Base-by-base conservation (phyloP, 2,113 vertebrate species). In the Trichechus manatus region DNA sequence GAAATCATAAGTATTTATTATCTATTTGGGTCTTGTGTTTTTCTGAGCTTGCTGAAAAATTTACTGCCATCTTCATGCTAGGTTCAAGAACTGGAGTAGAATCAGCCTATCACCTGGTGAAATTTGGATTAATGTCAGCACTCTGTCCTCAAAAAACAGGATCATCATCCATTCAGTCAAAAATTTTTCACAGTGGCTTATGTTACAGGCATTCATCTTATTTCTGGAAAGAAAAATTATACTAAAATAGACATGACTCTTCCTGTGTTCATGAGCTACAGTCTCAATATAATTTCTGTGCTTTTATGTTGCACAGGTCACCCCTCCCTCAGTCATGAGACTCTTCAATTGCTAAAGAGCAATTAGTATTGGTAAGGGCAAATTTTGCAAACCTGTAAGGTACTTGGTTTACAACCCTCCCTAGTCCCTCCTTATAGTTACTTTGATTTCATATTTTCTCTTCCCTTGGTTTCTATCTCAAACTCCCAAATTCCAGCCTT, bases 231-330 rank as follows among this genome's bases (percentile, higher is more conserved):
- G 20, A 77, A 5, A 27, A 13, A 9, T 25, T 61, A 6, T 92
- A 15, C 0, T 47, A 47, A 36, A 59, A 33, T 15, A 64, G 44
- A 77, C 2, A 17, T 19, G 8, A 6, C 44, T 75, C 33, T 66
- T 27, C 13, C 5, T 29, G 20, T 56, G 61, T 25, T 42, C 27
- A 33, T 19, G 3, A 63, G 15, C 2, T 61, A 25, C 1, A 61
- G 0, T 22, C 19, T 77, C 11, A 11, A 68, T 27, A 20, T 80
- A 47, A 56, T 68, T 29, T 70, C 33, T 14, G 2, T 64, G 11
- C 0, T 11, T 4, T 42, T 31, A 3, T 0, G 1, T 78, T 20
- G 11, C 23, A 27, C 29, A 68, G 1, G 0, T 80, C 33, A 94
- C 0, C 9, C 10, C 9, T 72, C 7, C 19, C n/a, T 9, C 22